Evolutionary conservation across 2,888 invertebrate genomes (phyloP).

Genomic region (Geophilus truncorum): DNA sequence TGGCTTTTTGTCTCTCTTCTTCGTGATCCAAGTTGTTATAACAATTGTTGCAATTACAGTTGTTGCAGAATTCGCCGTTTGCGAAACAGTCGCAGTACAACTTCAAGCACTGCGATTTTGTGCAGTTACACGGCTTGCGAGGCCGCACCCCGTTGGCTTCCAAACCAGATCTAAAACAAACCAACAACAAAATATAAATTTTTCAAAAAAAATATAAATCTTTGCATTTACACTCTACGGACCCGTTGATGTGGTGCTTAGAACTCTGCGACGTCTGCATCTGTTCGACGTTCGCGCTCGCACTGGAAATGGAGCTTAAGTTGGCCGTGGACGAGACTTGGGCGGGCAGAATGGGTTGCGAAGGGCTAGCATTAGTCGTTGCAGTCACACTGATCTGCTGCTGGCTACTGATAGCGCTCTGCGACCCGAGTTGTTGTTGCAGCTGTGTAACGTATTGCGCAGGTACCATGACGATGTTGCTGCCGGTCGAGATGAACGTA

Average conservation of each 20-base stretch:
- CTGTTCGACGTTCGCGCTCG: background rate
- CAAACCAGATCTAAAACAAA: slow-evolving; percentile 22
- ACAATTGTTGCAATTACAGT: slow-evolving; percentile 97
- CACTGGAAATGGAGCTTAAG: background rate
- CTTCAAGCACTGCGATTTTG: slow-evolving; percentile 96
- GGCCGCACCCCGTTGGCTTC: slow-evolving; percentile 56
- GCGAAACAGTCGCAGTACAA: slow-evolving; percentile 99
- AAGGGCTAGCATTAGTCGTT: slow-evolving; percentile 18
- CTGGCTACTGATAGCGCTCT: background rate
- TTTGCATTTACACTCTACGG: too few relatives aligned
- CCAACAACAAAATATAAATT: background rate
- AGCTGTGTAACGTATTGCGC: slow-evolving; percentile 55
- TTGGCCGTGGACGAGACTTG: background rate
- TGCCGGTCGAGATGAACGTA: slow-evolving; percentile 45
- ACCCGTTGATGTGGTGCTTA: slow-evolving; percentile 15
- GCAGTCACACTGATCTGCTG: slow-evolving; percentile 4
- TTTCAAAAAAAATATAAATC: background rate
- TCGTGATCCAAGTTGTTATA: slow-evolving; percentile 94
- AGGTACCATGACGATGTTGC: slow-evolving; percentile 58
- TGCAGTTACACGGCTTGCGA: slow-evolving; percentile 96
- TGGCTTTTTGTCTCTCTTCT: slow-evolving; percentile 87
- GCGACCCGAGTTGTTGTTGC: slow-evolving; percentile 22
- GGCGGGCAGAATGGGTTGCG: background rate
- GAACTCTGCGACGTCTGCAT: background rate
- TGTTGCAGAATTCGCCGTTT: slow-evolving; percentile 96